A percentile compares a stretch with the other conserved stretches of the same genome.
Evolutionary conservation across 2,888 invertebrate genomes (phyloP).

Genomic region (Temnothorax ravouxi): DNA sequence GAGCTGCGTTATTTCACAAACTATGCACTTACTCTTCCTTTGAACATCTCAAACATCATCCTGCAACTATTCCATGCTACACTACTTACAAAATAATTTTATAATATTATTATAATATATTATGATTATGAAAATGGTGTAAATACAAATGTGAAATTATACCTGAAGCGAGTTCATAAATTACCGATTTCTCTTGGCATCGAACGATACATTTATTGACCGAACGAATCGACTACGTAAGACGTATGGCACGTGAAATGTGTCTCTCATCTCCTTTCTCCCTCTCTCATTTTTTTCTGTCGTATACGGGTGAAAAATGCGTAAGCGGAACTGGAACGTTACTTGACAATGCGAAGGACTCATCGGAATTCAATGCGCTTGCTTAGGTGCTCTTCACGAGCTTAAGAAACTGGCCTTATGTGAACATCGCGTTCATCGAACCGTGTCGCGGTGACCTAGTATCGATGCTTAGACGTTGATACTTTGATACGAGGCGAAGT

Average conservation of each 20-base stretch:
- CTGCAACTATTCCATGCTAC: not conserved
- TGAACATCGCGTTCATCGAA: constrained; percentile 52
- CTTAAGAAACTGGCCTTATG: constrained; percentile 48
- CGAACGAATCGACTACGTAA: constrained; percentile 65
- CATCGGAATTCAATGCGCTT: constrained; percentile 49
- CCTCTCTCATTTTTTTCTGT: not conserved
- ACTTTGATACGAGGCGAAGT: constrained; percentile 23
- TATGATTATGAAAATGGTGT: not conserved
- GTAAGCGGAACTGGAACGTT: constrained; percentile 47
- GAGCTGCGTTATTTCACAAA: not conserved
- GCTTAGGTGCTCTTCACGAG: constrained; percentile 40
- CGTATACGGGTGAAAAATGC: constrained; percentile 30
- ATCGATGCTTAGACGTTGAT: constrained; percentile 36
- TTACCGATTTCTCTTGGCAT: not conserved
- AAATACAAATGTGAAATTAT: constrained; percentile 2
- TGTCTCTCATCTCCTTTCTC: constrained; percentile 64
- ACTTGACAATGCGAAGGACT: constrained; percentile 40
- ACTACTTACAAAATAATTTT: not conserved
- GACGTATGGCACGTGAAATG: constrained; percentile 65
- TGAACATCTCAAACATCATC: not conserved
- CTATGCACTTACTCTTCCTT: not conserved
- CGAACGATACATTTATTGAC: constrained; percentile 43
- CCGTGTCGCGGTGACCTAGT: constrained; percentile 47
- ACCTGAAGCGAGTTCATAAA: not conserved
- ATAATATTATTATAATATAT: not conserved